phyloP scores from a whole-genome alignment of 2,113 vertebrate species.

The Sialia sialis region DNA sequence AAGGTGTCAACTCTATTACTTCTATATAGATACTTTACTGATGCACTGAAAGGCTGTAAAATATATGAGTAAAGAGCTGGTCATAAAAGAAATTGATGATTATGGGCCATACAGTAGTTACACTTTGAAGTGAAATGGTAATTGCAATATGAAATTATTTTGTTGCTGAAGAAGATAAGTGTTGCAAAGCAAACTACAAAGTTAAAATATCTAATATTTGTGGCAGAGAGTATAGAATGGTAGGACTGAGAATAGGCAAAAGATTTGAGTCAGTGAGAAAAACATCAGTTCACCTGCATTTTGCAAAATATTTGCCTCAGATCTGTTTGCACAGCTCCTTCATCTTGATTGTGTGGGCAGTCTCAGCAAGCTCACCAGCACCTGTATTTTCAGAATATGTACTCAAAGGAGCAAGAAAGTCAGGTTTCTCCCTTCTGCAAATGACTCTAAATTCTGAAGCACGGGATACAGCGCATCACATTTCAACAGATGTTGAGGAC shows the following conservation, averaged over 20 bases:
- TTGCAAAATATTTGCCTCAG: background rate
- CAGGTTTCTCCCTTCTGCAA: background rate
- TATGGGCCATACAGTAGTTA: slow-evolving; percentile 25
- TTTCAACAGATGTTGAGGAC: background rate
- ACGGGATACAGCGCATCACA: background rate
- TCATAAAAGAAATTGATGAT: slow-evolving; percentile 34
- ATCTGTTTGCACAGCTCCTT: background rate
- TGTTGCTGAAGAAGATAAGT: background rate
- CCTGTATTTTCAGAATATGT: background rate
- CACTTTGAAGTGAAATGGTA: background rate
- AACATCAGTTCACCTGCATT: background rate
- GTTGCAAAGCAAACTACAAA: background rate
- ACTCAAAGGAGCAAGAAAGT: background rate
- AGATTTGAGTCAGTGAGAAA: background rate
- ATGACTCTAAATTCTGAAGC: background rate
- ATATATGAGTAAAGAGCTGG: background rate
- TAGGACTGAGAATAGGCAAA: background rate
- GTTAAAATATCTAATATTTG: background rate
- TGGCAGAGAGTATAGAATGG: background rate
- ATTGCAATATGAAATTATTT: background rate
- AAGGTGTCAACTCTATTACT: background rate
- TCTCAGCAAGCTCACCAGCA: background rate
- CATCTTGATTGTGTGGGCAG: background rate
- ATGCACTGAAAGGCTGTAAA: background rate
- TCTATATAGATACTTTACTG: background rate